Evolutionary conservation across 2,113 vertebrate species (phyloP).

Genomic region (Pavo muticus): DNA sequence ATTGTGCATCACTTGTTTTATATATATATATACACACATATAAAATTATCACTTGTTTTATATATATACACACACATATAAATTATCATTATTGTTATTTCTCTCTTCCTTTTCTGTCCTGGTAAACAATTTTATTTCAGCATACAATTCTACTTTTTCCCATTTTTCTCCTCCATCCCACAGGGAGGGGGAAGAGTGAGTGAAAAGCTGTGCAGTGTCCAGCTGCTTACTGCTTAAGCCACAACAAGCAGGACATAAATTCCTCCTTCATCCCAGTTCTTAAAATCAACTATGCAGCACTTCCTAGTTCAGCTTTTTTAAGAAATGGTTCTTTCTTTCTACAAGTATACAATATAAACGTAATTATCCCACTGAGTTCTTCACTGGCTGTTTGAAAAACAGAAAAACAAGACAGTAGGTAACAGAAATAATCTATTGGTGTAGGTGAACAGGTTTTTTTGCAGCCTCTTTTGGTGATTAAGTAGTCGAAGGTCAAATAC

Average conservation of each 20-base stretch:
- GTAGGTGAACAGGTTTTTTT: neutral
- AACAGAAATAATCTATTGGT: neutral
- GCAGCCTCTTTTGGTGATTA: neutral
- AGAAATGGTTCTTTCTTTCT: neutral
- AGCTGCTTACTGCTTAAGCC: no score
- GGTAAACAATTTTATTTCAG: no score
- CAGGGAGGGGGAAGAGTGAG: no score
- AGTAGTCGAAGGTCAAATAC: slow-evolving; percentile 44
- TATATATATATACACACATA: no score
- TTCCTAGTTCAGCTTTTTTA: neutral
- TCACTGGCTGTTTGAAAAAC: neutral
- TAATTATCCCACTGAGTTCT: neutral
- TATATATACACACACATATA: no score
- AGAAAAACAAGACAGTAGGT: neutral
- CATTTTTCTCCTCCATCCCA: no score
- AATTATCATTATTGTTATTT: no score
- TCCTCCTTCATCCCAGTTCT: neutral
- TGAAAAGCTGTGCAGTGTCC: no score
- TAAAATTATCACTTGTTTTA: no score
- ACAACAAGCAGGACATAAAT: neutral
- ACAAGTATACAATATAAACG: neutral
- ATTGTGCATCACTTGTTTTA: no score
- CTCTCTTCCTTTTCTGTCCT: no score
- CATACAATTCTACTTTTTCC: no score
- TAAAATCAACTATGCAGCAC: neutral